Base-by-base conservation (phyloP, 1,140 invertebrate species). In the Drosophila ironensis region DNA sequence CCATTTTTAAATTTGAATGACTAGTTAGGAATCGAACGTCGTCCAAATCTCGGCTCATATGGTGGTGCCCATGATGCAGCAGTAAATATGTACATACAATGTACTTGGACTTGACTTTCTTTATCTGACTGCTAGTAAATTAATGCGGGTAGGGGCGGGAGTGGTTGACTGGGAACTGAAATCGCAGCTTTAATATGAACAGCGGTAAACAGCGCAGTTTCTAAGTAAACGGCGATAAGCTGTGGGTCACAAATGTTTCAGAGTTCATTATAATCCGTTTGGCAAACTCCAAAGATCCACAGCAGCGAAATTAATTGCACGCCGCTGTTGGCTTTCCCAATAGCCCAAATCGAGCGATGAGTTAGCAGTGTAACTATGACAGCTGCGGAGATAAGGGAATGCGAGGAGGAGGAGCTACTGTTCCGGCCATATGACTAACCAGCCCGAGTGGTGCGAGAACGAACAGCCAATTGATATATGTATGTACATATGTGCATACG, bases 1-100 rank as follows among this genome's bases (percentile, higher is more conserved):
- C 25, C 69, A 80, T 69, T 78, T 63, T 72, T 80, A 51, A 78
- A 78, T 78, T 74, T 73, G 78, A 78, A 82, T 82, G 78, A 61
- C 77, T 77, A 84, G 52, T 38, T 69, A 73, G 69, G 25, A 30
- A 8, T 8, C 28, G 28, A 27, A 4, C 9, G 8, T 8, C 9
- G n/a, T n/a, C 8, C 8, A 27, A 52, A 59, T 52, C 46, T 9
- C 67, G 44, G 27, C 25, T 68, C 20, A 74, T 73, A 51, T 42
- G 45, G 28, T 2, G 63, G 22, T 60, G 57, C 28, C n/a, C 14
- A 5, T 2, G 16, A n/a, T 28, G 48, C 42, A 30, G 12, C 8
- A 24, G 52, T 24, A 48, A 72, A 44, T 19, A 25, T 14, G 6
- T 25, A 16, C 24, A 33, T 37, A 44, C 20, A 25, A 19, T 63